phyloP scores from a whole-genome alignment of 2,113 vertebrate species.

The Hirundichthys speculiger region DNA sequence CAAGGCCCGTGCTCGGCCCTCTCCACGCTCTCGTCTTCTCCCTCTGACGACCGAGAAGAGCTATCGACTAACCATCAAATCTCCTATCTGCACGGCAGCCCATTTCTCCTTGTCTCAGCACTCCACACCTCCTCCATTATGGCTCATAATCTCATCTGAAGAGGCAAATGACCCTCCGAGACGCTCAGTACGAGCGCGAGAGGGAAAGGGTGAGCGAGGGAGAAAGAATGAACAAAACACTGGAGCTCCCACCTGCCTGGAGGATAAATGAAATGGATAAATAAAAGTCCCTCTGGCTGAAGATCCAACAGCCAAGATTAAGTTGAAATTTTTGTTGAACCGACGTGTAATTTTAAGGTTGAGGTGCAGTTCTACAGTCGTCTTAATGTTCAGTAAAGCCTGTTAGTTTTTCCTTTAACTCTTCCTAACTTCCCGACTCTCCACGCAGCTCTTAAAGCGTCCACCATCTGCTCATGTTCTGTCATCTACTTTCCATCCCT shows the following conservation, averaged over 20 bases:
- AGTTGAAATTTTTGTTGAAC: not conserved
- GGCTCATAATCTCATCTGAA: conserved; percentile 82
- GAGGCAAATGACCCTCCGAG: conserved; percentile 79
- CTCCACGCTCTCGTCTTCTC: conserved; percentile 43
- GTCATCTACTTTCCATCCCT: too few species aligned
- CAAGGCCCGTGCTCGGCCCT: conserved; percentile 71
- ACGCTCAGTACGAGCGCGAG: conserved; percentile 33
- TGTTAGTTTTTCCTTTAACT: not conserved
- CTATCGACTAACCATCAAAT: conserved; percentile 85
- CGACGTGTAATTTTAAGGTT: not conserved
- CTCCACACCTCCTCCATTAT: conserved; percentile 82
- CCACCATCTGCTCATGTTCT: too few species aligned
- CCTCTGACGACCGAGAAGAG: conserved; percentile 57
- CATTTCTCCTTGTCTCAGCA: conserved; percentile 84
- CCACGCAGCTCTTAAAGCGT: too few species aligned
- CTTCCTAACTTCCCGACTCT: too few species aligned
- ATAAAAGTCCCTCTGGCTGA: not conserved
- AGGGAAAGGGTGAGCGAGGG: not conserved
- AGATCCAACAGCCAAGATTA: not conserved
- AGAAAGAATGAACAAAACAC: conserved; percentile 17
- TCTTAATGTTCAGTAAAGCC: not conserved
- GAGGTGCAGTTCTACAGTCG: not conserved
- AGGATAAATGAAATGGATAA: conserved; percentile 2
- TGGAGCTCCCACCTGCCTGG: conserved; percentile 14
- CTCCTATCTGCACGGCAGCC: conserved; percentile 71